Conservation (phyloP, 2,797 vertebrate species). For the Clamator glandarius region DNA sequence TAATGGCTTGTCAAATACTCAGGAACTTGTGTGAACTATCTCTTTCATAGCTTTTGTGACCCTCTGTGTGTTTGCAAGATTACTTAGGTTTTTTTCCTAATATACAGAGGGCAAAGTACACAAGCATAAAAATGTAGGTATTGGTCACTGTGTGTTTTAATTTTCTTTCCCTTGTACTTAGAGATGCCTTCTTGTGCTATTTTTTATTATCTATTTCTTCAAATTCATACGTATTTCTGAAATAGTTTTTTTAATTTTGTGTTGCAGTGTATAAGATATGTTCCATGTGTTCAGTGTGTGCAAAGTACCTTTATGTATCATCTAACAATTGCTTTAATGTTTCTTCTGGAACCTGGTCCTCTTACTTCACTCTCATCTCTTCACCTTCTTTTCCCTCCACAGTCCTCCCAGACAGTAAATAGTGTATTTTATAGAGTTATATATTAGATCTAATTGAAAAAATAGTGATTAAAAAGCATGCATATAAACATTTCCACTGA, state of each 20-base stretch:
- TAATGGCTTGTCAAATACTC: conserved; percentile 39
- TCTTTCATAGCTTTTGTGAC: conserved; percentile 36
- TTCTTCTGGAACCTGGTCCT: background rate
- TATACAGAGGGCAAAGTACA: background rate
- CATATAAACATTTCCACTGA: background rate
- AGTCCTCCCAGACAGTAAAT: background rate
- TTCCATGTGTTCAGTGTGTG: background rate
- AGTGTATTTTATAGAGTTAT: background rate
- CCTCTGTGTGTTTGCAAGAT: background rate
- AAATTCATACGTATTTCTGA: background rate
- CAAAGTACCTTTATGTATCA: background rate
- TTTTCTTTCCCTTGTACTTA: background rate
- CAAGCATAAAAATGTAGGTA: background rate
- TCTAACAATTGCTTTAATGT: background rate
- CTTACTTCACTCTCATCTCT: background rate
- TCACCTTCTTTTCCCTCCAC: background rate
- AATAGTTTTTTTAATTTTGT: background rate
- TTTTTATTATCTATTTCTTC: background rate
- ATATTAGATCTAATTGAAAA: background rate
- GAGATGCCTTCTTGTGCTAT: background rate
- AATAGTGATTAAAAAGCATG: background rate
- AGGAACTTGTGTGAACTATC: conserved; percentile 26
- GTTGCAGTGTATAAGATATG: background rate
- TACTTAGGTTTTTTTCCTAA: background rate
- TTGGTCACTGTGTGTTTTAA: background rate